These are phyloP conservation scores for Pseudoatta argentina DNA, from an alignment of 1,140 invertebrate species.

Conservation along the genomic window DNA sequence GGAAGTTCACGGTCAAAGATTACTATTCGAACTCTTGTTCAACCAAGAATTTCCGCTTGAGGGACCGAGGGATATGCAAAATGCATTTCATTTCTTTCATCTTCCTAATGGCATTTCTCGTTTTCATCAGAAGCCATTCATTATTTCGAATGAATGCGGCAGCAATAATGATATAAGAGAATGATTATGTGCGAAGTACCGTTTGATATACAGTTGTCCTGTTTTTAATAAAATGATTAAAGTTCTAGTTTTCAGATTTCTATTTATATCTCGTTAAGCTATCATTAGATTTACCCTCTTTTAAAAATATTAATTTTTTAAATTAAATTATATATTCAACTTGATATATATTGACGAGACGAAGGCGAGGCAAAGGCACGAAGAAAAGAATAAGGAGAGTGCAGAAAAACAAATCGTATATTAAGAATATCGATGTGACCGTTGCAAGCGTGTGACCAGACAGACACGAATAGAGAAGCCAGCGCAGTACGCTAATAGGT, in stretches of 20 bases:
- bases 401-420: too few relatives aligned
- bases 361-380: too few relatives aligned
- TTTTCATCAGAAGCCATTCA: conserved; percentile 19
- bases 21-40: neutral
- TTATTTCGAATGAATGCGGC: conserved; percentile 27
- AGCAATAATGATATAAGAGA: neutral
- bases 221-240: conserved; percentile 9
- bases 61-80: neutral
- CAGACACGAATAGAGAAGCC: too few relatives aligned
- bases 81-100: conserved; percentile 32
- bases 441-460: too few relatives aligned
- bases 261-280: neutral
- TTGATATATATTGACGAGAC: too few relatives aligned
- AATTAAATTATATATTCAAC: neutral
- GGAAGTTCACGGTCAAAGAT: conserved; percentile 34
- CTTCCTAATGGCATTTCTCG: conserved; percentile 16
- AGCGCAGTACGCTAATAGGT: too few relatives aligned
- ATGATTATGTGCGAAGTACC: neutral
- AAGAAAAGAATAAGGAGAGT: too few relatives aligned
- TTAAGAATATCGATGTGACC: too few relatives aligned
- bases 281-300: neutral
- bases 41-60: conserved; percentile 1
- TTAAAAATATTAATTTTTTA: conserved; percentile 19
- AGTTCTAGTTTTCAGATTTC: conserved; percentile 10
- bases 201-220: conserved; percentile 14